Evolutionary conservation across 1,140 invertebrate species (phyloP), one percentile per base, ranked within the genome.

Genomic region (Lerema accius): DNA sequence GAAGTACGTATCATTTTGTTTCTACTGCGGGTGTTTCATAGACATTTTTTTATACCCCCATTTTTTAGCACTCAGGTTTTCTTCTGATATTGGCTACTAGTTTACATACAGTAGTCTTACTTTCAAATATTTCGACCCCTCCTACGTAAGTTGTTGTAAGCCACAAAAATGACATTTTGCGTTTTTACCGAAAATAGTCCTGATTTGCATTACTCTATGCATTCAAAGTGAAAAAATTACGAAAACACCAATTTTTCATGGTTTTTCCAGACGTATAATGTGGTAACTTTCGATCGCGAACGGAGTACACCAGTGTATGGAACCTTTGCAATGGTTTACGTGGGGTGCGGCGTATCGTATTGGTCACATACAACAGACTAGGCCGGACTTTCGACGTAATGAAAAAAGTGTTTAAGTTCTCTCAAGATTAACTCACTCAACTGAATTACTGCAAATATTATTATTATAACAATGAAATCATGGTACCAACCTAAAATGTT

Each of bases 101-200:
- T n/a, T n/a, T n/a, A n/a, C n/a, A n/a, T n/a, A n/a, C n/a, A n/a
- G n/a, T n/a, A n/a, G n/a, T n/a, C n/a, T n/a, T n/a, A n/a, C n/a
- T n/a, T n/a, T n/a, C n/a, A n/a, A n/a, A n/a, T 23, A 4, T 28
- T 10, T 50, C 48, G 23, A 50, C 13, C 26, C 48, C 48, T 50
- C 48, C 48, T 26, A 50, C 48, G 23, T 50, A 28, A 50, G 48
- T 28, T 50, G 48, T 50, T 50, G 48, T 32, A 50, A 13, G 48
- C 48, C 48, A 50, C 48, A 50, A 50, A 50, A 50, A 50, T 50
- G 48, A 0, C n/a, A 4, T 28, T 50, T 50, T n/a, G 23, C 48
- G 4, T 50, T 50, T 50, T 50, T 28, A 4, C n/a, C 4, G 14
- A 28, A 50, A 50, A 50, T 0, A 13, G n/a, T 28, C 46, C n/a